Percentiles rank a stretch among this genome's conserved stretches.
These are phyloP conservation scores for Cololabis saira DNA, from an alignment of 2,113 vertebrate genomes.

Conservation along the genomic window DNA sequence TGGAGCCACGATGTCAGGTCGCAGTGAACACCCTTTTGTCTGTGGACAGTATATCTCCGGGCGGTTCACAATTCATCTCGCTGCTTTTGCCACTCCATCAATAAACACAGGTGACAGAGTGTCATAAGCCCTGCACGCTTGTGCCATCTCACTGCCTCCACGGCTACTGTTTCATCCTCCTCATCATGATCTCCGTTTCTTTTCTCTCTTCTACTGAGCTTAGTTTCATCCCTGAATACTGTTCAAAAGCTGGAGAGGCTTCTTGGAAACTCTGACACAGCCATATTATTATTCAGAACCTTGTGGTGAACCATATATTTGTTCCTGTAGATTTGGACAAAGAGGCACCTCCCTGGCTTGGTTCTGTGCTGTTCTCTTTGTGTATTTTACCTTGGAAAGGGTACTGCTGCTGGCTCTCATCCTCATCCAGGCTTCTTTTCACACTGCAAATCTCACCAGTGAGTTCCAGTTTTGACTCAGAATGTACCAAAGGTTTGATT, in stretches of 20 bases:
- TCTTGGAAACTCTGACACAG: neutral
- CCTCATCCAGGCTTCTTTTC: neutral
- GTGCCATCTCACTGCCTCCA: too few species aligned
- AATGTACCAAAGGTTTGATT: neutral
- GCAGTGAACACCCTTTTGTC: too few species aligned
- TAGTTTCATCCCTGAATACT: neutral
- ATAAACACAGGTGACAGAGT: too few species aligned
- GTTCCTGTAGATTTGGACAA: neutral
- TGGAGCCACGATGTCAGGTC: too few species aligned
- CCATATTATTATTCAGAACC: neutral
- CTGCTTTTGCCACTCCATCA: too few species aligned
- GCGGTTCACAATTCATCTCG: too few species aligned
- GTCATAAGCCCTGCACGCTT: too few species aligned
- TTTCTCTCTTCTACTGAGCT: too few species aligned
- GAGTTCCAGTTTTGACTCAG: neutral
- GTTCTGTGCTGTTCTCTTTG: neutral
- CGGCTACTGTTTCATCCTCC: too few species aligned
- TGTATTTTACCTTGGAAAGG: neutral
- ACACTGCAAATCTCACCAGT: neutral
- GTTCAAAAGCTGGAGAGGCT: neutral
- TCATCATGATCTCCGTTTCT: too few species aligned
- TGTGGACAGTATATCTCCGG: too few species aligned
- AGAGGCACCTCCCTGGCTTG: neutral
- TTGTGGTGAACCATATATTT: neutral
- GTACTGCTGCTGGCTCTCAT: neutral